These are phyloP conservation scores for Antedon mediterranea DNA, from an alignment of 53 echinoderm and acorn worm genomes.

Conservation along the genomic window DNA sequence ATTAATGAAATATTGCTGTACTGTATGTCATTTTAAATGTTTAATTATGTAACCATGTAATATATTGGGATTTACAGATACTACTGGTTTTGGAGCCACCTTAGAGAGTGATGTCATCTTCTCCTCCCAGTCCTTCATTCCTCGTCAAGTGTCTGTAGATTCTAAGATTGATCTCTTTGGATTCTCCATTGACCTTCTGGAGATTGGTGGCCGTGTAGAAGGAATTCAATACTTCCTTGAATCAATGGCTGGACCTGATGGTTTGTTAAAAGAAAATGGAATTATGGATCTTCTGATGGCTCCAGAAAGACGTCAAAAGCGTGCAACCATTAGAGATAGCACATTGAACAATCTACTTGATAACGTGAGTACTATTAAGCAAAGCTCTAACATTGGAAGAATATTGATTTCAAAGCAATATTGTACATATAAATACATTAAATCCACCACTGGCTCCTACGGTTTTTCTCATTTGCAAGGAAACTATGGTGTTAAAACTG, in stretches of 20 bases:
- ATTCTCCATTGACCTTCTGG: constrained; percentile 46
- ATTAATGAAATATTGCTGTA: too few species aligned
- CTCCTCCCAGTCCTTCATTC: constrained; percentile 70
- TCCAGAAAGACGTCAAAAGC: constrained; percentile 7
- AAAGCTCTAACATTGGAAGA: neutral
- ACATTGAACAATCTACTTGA: constrained; percentile 24
- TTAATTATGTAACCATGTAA: neutral
- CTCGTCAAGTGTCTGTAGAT: constrained; percentile 32
- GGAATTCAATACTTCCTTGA: constrained; percentile 45
- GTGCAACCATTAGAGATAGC: constrained; percentile 30
- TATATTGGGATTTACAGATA: constrained; percentile 35
- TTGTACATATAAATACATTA: too few species aligned
- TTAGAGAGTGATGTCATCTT: constrained; percentile 67
- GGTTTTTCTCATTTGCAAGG: too few species aligned
- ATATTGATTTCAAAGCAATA: neutral
- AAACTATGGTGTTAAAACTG: too few species aligned
- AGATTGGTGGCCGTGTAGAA: constrained; percentile 71
- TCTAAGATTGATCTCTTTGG: constrained; percentile 42
- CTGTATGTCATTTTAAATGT: too few species aligned
- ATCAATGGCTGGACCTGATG: constrained; percentile 24
- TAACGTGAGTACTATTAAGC: constrained; percentile 11
- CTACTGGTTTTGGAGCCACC: constrained; percentile 34
- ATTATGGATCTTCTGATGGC: constrained; percentile 7
- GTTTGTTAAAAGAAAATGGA: constrained; percentile 25
- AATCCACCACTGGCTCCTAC: too few species aligned